phyloP scores from a whole-genome alignment of 2,113 vertebrate genomes.

The Recurvirostra avosetta region DNA sequence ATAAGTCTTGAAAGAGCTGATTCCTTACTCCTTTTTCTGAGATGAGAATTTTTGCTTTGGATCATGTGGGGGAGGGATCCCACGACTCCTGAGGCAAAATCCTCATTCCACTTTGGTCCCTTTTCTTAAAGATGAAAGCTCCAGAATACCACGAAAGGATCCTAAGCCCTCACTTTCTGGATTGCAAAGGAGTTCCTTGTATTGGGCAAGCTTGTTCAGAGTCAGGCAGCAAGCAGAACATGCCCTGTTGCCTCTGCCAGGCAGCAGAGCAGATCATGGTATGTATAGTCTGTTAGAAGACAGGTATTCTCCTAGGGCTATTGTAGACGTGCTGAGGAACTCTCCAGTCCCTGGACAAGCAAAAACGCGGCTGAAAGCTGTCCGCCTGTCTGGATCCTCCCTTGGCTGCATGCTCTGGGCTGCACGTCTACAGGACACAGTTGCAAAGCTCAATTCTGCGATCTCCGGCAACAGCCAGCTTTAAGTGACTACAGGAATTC shows the following conservation, averaged over 20 bases:
- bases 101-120: background rate
- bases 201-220: rapidly evolving
- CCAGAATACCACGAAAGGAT: background rate
- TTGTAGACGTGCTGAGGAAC: background rate
- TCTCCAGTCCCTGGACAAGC: background rate
- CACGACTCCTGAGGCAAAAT: background rate
- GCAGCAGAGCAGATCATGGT: rapidly evolving
- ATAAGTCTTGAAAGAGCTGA: background rate
- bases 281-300: rapidly evolving
- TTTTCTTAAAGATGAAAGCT: background rate
- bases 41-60: background rate
- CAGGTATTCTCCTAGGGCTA: background rate
- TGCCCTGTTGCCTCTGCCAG: background rate
- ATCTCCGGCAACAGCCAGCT: background rate
- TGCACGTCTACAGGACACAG: rapidly evolving
- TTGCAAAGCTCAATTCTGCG: background rate
- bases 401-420: background rate
- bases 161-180: background rate
- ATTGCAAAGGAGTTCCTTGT: background rate
- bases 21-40: background rate
- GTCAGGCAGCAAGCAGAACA: background rate
- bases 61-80: rapidly evolving
- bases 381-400: background rate
- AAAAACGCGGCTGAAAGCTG: background rate
- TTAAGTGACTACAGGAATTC: background rate